Conservation (phyloP, 2,888 invertebrate genomes). For the Hydrotaea cyrtoneurina region DNA sequence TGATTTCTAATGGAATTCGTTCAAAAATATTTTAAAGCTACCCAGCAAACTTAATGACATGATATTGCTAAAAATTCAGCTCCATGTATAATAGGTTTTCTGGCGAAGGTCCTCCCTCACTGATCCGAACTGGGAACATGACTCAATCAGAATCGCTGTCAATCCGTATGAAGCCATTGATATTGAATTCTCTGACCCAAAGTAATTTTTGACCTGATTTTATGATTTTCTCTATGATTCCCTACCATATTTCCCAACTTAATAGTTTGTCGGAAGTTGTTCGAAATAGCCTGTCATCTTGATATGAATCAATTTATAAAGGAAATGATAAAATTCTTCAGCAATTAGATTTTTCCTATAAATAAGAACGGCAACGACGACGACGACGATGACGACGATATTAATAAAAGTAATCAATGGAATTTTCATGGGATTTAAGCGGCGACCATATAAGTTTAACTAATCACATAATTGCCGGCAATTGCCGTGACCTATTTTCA, state of each 20-base stretch:
- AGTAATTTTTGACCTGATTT: too few relatives aligned
- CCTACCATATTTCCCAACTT: not conserved
- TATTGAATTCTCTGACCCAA: too few relatives aligned
- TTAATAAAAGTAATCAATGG: slow-evolving; percentile 25
- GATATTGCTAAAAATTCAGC: too few relatives aligned
- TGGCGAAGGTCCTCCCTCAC: too few relatives aligned
- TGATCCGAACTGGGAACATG: too few relatives aligned
- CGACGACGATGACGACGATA: not conserved
- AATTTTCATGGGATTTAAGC: slow-evolving; percentile 53
- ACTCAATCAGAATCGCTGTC: too few relatives aligned
- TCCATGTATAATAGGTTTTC: too few relatives aligned
- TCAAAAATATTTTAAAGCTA: too few relatives aligned
- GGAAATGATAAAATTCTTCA: slow-evolving; percentile 4
- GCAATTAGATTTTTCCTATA: not conserved
- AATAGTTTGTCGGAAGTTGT: not conserved
- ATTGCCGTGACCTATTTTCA: slow-evolving; percentile 65
- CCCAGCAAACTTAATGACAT: too few relatives aligned
- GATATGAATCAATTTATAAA: not conserved
- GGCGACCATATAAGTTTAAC: slow-evolving; percentile 58
- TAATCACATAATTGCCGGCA: slow-evolving; percentile 66
- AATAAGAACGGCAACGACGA: not conserved
- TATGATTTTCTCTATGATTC: too few relatives aligned
- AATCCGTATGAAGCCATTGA: too few relatives aligned
- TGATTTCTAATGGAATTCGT: too few relatives aligned
- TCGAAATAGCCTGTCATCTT: not conserved